Conservation (phyloP, 2,113 vertebrate genomes). For the Nothoprocta perdicaria region DNA sequence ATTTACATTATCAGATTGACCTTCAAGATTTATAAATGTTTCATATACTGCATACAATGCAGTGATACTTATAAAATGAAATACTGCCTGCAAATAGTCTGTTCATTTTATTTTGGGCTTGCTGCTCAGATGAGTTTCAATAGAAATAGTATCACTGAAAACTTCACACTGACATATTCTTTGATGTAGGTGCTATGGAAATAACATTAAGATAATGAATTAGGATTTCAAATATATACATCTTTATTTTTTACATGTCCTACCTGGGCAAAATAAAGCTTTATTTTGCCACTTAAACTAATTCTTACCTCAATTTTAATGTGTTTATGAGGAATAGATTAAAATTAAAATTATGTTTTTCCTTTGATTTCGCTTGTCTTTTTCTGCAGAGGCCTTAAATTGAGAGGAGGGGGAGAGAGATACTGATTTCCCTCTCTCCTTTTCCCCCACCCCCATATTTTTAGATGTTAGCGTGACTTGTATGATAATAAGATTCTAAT, state of each 20-base stretch:
- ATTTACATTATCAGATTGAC: slow-evolving; percentile 98
- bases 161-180: slow-evolving; percentile 78
- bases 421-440: slow-evolving; percentile 13
- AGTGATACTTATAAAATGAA: slow-evolving; percentile 85
- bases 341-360: slow-evolving; percentile 70
- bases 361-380: slow-evolving; percentile 56
- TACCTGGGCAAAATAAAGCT: slow-evolving; percentile 66
- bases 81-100: slow-evolving; percentile 84
- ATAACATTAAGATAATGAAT: slow-evolving; percentile 80
- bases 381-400: slow-evolving; percentile 43
- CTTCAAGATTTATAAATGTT: slow-evolving; percentile 97
- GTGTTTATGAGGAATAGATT: slow-evolving; percentile 69
- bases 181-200: slow-evolving; percentile 78
- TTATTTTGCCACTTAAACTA: slow-evolving; percentile 66
- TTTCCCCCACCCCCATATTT: not conserved
- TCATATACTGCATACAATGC: slow-evolving; percentile 87
- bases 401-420: not conserved
- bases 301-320: slow-evolving; percentile 63
- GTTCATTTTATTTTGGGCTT: slow-evolving; percentile 83
- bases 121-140: slow-evolving; percentile 76
- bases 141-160: slow-evolving; percentile 79
- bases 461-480: slow-evolving; percentile 41
- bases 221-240: slow-evolving; percentile 65
- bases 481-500: slow-evolving; percentile 62
- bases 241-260: slow-evolving; percentile 59